Evolutionary conservation across 2,113 vertebrate genomes (phyloP), one percentile per base, ranked within the genome.

Genomic region (Ailurus styani): DNA sequence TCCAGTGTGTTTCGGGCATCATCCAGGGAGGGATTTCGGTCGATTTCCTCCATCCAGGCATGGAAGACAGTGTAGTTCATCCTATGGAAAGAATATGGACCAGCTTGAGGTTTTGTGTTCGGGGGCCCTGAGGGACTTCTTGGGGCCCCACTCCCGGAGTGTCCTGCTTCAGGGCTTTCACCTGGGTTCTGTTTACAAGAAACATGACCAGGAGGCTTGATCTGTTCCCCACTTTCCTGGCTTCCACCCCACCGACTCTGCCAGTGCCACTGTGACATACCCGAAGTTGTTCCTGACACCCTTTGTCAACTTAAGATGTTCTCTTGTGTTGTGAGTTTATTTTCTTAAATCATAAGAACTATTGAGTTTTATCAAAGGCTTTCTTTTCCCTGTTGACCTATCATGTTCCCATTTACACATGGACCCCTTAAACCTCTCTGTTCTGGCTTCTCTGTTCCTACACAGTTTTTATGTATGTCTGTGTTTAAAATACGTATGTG

Each of bases 1-100:
- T 13, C 13, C 42, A n/a, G 12, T 0, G 6, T 0, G 15, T 0
- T 1, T n/a, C n/a, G n/a, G n/a, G n/a, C n/a, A n/a, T n/a, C n/a
- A n/a, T n/a, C n/a, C 37, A 6, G 0, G 0, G 57, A 73, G 88
- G 0, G 0, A 1, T 4, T 25, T 10, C 0, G 3, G 55, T 7
- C 4, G 55, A 2, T 2, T 47, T n/a, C n/a, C n/a, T n/a, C n/a
- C n/a, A n/a, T n/a, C n/a, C n/a, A n/a, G n/a, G n/a, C n/a, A n/a
- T n/a, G n/a, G n/a, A n/a, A n/a, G n/a, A n/a, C n/a, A n/a, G n/a
- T n/a, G n/a, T n/a, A n/a, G n/a, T n/a, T n/a, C n/a, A n/a, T n/a
- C 57, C 87, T 96, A 10, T 2, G 34, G 73, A 31, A 70, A 52
- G 64, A 50, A 79, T 62, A 29, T 0, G 27, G 23, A 25, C 6